Evolutionary conservation across 2,797 vertebrate species (phyloP), one percentile per base, ranked within the genome.

Genomic region (Rallus crepitans): DNA sequence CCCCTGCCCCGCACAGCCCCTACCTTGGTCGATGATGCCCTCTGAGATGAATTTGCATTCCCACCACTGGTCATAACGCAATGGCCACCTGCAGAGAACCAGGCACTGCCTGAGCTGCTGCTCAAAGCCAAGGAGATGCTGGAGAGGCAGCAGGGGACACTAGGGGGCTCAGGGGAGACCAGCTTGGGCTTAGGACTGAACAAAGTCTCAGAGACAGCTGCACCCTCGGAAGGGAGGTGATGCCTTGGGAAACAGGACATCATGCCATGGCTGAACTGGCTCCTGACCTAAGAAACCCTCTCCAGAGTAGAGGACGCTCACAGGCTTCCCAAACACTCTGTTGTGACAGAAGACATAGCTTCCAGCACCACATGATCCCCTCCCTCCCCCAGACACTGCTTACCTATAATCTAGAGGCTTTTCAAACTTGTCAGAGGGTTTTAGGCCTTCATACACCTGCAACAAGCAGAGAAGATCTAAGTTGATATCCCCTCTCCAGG

Each of bases 11-110:
- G n/a, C 7, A 4, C 68, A 77, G 53, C 14, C 56, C 96, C 68
- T 92, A 99, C 99, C 99, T 98, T 99, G 99, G 96, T 99, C 99
- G 11, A 99, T 99, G 97, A 99, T 99, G 91, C 99, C 99, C 97
- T 99, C 99, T 9, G 99, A 99, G 27, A 99, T 99, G 97, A 99
- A 99, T 97, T 99, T 99, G 96, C 99, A 99, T 59, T 99, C 99
- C 99, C 99, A 99, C 99, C 99, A 99, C 97, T 99, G 99, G 97
- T 99, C 99, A 31, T 99, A 99, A 68, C 99, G 98, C 69, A 99
- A 98, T 1, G 99, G 99, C 99, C 99, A 99, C 96, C 99, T 99
- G 97, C 8, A 1, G 87, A 76, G 40, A 93, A 94, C 31, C 39
- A 94, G 55, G 42, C 48, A 90, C 8, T 0, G 1, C 52, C 76